A percentile compares a stretch with the other conserved stretches of the same genome.
Evolutionary conservation across 37 sponge, comb jelly and placozoan genomes (phyloP).

Genomic region (Bolinopsis microptera): DNA sequence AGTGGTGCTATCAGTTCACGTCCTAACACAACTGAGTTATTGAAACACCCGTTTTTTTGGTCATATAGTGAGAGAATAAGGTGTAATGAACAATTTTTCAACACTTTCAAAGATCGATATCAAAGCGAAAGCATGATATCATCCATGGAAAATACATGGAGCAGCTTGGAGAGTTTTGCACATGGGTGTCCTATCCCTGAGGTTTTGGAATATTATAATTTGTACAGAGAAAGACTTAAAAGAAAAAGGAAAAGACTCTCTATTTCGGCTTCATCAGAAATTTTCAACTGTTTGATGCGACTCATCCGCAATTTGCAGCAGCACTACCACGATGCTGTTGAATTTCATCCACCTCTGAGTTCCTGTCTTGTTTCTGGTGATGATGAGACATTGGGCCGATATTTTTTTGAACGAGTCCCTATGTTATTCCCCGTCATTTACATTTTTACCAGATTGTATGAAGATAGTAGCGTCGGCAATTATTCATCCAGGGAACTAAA

Average conservation of each 20-base stretch:
- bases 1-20: not conserved
- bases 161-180: not conserved
- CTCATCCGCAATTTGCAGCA: constrained; percentile 1
- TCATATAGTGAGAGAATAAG: not conserved
- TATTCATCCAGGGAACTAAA: no score
- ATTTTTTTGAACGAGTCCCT: not conserved
- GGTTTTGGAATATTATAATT: not conserved
- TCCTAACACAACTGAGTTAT: not conserved
- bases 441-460: no score
- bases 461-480: no score
- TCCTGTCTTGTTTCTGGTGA: no score
- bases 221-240: not conserved
- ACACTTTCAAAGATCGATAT: not conserved
- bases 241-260: not conserved
- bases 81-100: not conserved
- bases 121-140: not conserved
- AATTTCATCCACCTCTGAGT: no score
- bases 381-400: not conserved
- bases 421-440: not conserved
- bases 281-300: not conserved
- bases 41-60: constrained; percentile 24
- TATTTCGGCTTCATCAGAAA: no score
- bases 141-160: not conserved
- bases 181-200: not conserved
- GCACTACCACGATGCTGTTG: not conserved